These are phyloP conservation scores for Coptodon rendalli DNA, from an alignment of 2,113 vertebrate species.

Conservation along the genomic window DNA sequence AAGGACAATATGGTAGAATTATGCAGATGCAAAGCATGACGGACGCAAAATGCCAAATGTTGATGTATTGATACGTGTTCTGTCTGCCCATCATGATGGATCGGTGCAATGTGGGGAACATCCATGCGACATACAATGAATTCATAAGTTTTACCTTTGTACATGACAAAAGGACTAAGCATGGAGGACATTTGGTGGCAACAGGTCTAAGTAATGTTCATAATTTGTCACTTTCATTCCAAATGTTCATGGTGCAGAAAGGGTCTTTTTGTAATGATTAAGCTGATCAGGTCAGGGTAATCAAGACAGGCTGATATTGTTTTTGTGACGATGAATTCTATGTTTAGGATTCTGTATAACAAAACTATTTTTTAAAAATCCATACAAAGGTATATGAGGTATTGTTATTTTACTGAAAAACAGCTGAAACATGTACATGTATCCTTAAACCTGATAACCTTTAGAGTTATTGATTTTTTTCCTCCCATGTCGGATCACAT, in stretches of 20 bases:
- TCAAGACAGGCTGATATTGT: background rate
- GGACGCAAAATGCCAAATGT: background rate
- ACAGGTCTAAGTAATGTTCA: background rate
- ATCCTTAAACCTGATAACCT: background rate
- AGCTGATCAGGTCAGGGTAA: background rate
- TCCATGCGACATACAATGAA: background rate
- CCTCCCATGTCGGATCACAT: background rate
- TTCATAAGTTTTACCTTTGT: background rate
- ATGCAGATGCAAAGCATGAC: background rate
- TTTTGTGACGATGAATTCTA: background rate
- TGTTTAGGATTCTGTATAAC: background rate
- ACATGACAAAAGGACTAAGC: background rate
- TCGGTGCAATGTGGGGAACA: background rate
- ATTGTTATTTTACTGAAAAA: background rate
- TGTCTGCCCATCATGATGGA: background rate
- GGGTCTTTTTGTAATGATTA: fast-evolving
- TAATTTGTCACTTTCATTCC: background rate
- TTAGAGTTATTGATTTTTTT: background rate
- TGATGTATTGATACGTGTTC: constrained; percentile 5
- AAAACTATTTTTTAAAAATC: background rate
- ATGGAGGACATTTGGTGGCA: background rate
- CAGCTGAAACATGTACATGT: background rate
- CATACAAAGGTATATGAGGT: background rate
- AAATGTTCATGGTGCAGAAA: background rate
- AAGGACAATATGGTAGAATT: background rate